These are phyloP conservation scores for Cecidostiba fungosa DNA, from an alignment of 2,888 invertebrate species.

Conservation along the genomic window DNA sequence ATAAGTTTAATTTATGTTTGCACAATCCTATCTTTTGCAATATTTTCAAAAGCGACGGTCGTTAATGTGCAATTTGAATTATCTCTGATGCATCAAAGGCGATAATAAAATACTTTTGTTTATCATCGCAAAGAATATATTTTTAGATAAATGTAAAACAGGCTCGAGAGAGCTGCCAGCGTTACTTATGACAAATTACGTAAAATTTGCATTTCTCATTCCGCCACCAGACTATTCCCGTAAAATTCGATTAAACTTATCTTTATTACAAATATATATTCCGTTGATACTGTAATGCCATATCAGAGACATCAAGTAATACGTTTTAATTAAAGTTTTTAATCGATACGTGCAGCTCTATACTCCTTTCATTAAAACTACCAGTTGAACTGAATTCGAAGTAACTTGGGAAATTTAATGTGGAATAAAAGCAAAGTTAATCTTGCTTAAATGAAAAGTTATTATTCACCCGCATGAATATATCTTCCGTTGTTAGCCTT, in stretches of 20 bases:
- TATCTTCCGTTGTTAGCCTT: neutral
- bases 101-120: neutral
- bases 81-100: conserved; percentile 1
- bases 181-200: neutral
- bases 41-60: neutral
- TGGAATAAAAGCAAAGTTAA: neutral
- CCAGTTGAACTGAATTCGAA: conserved; percentile 15
- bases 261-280: conserved; percentile 5
- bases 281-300: neutral
- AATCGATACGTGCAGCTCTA: conserved; percentile 8
- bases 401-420: neutral
- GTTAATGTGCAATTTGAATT: neutral
- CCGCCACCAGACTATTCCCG: neutral
- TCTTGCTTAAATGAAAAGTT: conserved; percentile 9
- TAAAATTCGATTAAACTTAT: conserved; percentile 14
- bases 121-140: neutral
- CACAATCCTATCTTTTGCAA: conserved; percentile 1
- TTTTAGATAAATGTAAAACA: neutral
- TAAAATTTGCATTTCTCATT: neutral
- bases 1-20: neutral
- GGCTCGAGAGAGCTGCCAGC: neutral
- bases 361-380: conserved; percentile 9
- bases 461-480: neutral
- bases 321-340: conserved; percentile 18
- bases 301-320: conserved; percentile 17